A percentile compares a stretch with the other conserved stretches of the same genome.
These are phyloP conservation scores for Triops cancriformis DNA, from an alignment of 1,140 invertebrate species.

Conservation along the genomic window DNA sequence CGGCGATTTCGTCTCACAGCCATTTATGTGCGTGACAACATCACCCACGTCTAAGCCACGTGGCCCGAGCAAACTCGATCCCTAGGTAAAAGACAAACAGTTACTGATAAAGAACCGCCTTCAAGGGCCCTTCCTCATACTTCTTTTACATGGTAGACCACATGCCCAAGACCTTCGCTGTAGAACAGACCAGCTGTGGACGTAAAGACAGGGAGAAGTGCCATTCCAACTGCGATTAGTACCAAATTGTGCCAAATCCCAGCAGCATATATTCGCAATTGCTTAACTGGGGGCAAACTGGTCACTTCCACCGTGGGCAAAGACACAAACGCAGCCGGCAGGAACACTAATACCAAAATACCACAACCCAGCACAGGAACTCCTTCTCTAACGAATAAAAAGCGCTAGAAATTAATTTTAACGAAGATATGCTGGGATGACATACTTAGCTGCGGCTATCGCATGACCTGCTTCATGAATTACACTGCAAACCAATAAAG, in stretches of 20 bases:
- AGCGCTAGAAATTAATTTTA: neutral
- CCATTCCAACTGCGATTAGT: neutral
- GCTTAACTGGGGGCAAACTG: neutral
- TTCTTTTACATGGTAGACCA: neutral
- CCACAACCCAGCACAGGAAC: neutral
- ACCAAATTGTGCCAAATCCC: neutral
- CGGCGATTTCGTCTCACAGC: neutral
- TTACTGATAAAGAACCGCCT: neutral
- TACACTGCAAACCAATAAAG: neutral
- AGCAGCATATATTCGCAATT: neutral
- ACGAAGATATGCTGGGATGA: neutral
- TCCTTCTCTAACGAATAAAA: neutral
- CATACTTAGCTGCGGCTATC: neutral
- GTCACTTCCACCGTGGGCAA: neutral
- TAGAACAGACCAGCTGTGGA: neutral
- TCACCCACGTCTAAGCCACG: neutral
- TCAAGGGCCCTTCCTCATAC: neutral
- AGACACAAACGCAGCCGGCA: neutral
- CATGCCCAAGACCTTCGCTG: neutral
- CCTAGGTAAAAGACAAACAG: neutral
- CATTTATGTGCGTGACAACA: neutral
- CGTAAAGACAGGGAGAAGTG: neutral
- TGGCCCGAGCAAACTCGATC: neutral
- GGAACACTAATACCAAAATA: neutral
- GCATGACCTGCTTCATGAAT: conserved; percentile 9